Evolutionary conservation across 2,113 vertebrate species (phyloP).

Genomic region (Salminus brasiliensis): DNA sequence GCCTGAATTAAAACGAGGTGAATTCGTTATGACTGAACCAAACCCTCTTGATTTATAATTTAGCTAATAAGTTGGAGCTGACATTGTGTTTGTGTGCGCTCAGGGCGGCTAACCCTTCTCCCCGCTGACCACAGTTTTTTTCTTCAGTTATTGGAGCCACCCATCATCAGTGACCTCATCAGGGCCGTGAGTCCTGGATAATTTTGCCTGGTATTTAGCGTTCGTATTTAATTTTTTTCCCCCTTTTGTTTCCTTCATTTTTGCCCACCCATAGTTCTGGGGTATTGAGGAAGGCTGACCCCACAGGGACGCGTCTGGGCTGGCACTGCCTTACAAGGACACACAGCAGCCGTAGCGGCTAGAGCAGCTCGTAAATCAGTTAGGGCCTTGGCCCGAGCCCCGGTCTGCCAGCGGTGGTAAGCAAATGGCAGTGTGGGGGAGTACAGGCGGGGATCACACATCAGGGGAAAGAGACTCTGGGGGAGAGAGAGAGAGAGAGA

Average conservation of each 20-base stretch:
- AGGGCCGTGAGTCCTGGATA: background rate
- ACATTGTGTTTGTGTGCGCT: background rate
- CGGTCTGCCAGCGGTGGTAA: constrained; percentile 47
- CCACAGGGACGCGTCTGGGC: background rate
- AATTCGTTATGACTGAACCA: background rate
- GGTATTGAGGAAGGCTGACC: constrained; percentile 37
- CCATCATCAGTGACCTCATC: constrained; percentile 12
- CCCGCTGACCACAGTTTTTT: background rate
- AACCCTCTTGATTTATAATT: background rate
- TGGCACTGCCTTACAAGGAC: constrained; percentile 70
- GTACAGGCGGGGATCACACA: background rate
- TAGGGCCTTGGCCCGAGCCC: constrained; percentile 53
- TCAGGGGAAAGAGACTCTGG: background rate
- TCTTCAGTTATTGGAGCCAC: background rate
- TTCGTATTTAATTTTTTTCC: background rate
- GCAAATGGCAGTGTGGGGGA: constrained; percentile 49
- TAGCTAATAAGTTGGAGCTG: background rate
- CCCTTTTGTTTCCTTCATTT: background rate
- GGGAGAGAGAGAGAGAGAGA: constrained; percentile 40
- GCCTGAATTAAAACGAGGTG: background rate
- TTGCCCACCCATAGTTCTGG: background rate
- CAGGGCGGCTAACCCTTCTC: background rate
- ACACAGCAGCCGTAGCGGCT: constrained; percentile 43
- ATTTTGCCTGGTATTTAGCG: too few species aligned
- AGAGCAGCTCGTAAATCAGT: constrained; percentile 65